phyloP scores from a whole-genome alignment of 1,140 invertebrate species.

The Manduca sexta region DNA sequence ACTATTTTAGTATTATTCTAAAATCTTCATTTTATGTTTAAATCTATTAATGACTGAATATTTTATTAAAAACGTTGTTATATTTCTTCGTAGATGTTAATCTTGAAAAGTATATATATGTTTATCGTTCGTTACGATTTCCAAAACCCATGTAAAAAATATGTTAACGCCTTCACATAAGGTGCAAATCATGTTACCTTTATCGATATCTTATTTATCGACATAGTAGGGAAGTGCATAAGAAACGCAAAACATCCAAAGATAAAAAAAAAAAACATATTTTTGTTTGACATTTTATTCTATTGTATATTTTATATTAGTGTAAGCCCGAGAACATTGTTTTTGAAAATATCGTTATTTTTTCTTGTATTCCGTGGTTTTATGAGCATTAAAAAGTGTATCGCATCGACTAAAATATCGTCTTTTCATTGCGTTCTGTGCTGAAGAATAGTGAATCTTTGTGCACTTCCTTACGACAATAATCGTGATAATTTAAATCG shows the following conservation, averaged over 20 bases:
- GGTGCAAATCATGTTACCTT: no score
- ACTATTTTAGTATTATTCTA: no score
- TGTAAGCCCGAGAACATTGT: constrained; percentile 16
- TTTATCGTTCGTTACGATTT: no score
- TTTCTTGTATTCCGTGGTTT: constrained; percentile 25
- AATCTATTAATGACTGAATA: no score
- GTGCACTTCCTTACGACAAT: constrained; percentile 66
- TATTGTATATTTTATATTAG: constrained; percentile 6
- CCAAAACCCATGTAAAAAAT: no score
- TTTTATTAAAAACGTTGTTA: no score
- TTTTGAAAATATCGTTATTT: constrained; percentile 16
- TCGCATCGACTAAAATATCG: constrained; percentile 13
- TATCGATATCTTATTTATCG: no score
- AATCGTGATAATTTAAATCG: constrained; percentile 31
- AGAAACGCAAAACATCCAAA: constrained; percentile 28
- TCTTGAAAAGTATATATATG: no score
- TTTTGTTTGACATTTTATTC: constrained; percentile 4
- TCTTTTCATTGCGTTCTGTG: constrained; percentile 51
- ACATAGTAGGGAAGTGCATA: constrained; percentile 49
- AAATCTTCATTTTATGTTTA: no score
- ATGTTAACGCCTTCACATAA: no score
- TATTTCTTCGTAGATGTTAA: no score
- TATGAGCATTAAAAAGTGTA: constrained; percentile 29
- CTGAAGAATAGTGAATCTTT: constrained; percentile 73
- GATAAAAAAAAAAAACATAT: constrained; percentile 11